These are phyloP conservation scores for Carassius auratus DNA, from an alignment of 2,113 vertebrate genomes.

Conservation along the genomic window DNA sequence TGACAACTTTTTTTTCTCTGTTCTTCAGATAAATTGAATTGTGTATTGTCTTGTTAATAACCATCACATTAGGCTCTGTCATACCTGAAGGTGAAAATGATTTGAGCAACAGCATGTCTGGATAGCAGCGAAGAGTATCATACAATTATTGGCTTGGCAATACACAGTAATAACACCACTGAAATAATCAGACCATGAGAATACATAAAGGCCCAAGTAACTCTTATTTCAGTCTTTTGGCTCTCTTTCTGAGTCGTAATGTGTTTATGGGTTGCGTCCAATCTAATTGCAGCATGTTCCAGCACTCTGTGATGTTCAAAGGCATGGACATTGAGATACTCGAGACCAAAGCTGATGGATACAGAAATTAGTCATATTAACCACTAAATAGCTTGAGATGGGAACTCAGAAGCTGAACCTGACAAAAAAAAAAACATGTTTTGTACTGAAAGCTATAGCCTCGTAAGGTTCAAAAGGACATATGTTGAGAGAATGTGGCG, in stretches of 20 bases:
- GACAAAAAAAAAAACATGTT: not conserved
- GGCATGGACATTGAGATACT: conserved; percentile 4
- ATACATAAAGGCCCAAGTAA: conserved; percentile 46
- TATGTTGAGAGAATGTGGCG: not conserved
- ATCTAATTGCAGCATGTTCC: conserved; percentile 53
- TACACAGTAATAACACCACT: conserved; percentile 23
- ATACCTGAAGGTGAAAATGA: conserved; percentile 27
- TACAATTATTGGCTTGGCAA: not conserved
- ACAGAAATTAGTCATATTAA: conserved; percentile 24
- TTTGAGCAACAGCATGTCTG: not conserved
- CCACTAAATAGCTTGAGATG: conserved; percentile 11
- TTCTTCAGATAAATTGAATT: not conserved
- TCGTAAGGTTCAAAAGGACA: not conserved
- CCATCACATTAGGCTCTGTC: not conserved
- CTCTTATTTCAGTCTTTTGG: conserved; percentile 50
- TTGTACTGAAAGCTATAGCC: conserved; percentile 7
- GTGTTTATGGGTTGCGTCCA: conserved; percentile 45
- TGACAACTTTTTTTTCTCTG: not conserved
- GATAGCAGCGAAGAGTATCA: not conserved
- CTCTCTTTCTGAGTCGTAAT: conserved; percentile 43
- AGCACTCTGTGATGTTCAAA: conserved; percentile 25
- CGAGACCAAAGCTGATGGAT: not conserved
- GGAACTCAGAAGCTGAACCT: conserved; percentile 2
- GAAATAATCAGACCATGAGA: conserved; percentile 39
- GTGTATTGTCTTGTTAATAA: not conserved